Evolutionary conservation across 2,888 invertebrate genomes (phyloP).

Genomic region (Stenurella melanura): DNA sequence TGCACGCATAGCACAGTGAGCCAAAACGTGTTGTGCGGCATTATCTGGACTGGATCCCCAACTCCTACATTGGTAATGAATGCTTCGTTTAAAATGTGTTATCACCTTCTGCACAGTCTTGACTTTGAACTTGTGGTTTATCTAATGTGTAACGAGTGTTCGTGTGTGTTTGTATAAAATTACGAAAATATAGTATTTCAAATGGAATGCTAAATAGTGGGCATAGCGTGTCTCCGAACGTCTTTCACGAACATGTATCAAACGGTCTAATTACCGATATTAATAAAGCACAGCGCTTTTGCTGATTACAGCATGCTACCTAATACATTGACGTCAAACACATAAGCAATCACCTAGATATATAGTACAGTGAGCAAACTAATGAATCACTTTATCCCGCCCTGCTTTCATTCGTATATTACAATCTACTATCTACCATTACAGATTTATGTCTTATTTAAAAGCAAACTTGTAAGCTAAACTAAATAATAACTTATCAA

Average conservation of each 20-base stretch:
- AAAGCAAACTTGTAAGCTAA: constrained; percentile 60
- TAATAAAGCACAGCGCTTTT: constrained; percentile 60
- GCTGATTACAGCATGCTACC: constrained; percentile 60
- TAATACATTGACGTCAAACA: constrained; percentile 63
- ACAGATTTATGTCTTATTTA: constrained; percentile 63
- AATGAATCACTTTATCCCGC: constrained; percentile 64
- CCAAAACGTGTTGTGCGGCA: too few relatives aligned
- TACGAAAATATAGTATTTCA: constrained; percentile 14
- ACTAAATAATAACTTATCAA: constrained; percentile 42
- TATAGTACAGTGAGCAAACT: constrained; percentile 61
- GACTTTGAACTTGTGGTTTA: too few relatives aligned
- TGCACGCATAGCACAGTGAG: too few relatives aligned
- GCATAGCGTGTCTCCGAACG: constrained; percentile 53
- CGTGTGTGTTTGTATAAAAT: neutral
- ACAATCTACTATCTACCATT: constrained; percentile 59
- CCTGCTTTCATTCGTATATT: constrained; percentile 63
- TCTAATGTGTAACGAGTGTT: too few relatives aligned
- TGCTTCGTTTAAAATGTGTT: too few relatives aligned
- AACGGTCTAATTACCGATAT: constrained; percentile 59
- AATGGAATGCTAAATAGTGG: constrained; percentile 27
- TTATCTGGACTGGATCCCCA: too few relatives aligned
- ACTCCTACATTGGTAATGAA: too few relatives aligned
- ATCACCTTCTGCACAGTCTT: too few relatives aligned
- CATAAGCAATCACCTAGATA: constrained; percentile 63
- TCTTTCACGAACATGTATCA: constrained; percentile 55